Evolutionary conservation across 2,888 invertebrate species (phyloP).

Genomic region (Volucella inanis): DNA sequence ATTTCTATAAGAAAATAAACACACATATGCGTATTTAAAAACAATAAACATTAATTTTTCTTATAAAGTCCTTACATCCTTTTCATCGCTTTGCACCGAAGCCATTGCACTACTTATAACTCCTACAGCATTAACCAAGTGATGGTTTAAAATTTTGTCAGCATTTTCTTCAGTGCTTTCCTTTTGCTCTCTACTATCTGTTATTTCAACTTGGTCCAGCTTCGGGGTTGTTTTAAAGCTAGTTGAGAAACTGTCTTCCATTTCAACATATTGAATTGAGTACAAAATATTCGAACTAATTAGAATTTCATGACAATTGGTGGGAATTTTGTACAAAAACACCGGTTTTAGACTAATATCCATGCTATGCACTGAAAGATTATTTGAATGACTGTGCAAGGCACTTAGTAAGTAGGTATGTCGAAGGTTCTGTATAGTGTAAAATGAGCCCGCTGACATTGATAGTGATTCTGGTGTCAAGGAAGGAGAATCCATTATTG

Average conservation of each 20-base stretch:
- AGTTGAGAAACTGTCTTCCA: slow-evolving; percentile 63
- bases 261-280: slow-evolving; percentile 84
- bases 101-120: slow-evolving; percentile 83
- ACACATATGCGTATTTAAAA: not conserved
- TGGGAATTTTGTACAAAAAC: slow-evolving; percentile 88
- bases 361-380: slow-evolving; percentile 86
- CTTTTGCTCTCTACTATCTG: slow-evolving; percentile 78
- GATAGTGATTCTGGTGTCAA: slow-evolving; percentile 82
- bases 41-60: not conserved
- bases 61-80: slow-evolving; percentile 78
- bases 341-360: slow-evolving; percentile 87
- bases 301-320: slow-evolving; percentile 85
- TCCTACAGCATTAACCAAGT: slow-evolving; percentile 81
- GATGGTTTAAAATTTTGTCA: slow-evolving; percentile 77
- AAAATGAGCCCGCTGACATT: slow-evolving; percentile 81
- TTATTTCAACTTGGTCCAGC: slow-evolving; percentile 61
- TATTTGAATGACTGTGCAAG: slow-evolving; percentile 81
- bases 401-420: slow-evolving; percentile 82
- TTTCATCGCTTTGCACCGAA: slow-evolving; percentile 80
- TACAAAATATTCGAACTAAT: slow-evolving; percentile 88
- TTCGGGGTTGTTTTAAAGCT: slow-evolving; percentile 35
- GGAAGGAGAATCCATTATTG: slow-evolving; percentile 82
- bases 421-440: slow-evolving; percentile 82
- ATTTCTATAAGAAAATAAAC: slow-evolving; percentile 77
- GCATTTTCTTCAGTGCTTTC: slow-evolving; percentile 77